phyloP scores from a whole-genome alignment of 2,113 vertebrate species.

The Regulus satrapa region DNA sequence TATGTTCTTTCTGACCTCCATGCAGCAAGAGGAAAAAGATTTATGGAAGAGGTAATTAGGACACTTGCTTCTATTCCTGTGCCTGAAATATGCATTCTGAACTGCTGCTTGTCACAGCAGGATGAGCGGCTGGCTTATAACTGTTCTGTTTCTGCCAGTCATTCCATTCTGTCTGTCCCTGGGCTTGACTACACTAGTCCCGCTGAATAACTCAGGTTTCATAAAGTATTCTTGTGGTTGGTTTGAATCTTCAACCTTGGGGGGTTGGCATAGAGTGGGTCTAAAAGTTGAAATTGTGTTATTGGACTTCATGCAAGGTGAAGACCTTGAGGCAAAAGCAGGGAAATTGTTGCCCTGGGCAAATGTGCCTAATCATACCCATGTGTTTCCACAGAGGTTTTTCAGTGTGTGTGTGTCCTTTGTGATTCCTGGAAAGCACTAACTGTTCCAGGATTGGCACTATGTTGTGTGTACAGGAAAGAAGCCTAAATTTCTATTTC shows the following conservation, averaged over 20 bases:
- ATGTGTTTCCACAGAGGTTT: neutral
- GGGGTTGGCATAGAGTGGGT: neutral
- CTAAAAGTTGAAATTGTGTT: neutral
- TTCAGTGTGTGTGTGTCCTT: neutral
- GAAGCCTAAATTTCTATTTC: neutral
- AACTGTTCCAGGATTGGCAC: neutral
- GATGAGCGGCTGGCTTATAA: neutral
- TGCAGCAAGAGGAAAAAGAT: neutral
- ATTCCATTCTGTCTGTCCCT: neutral
- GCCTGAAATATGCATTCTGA: constrained; percentile 16
- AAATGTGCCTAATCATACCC: neutral
- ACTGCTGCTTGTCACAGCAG: constrained; percentile 15
- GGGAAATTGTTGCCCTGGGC: neutral
- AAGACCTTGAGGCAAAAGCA: neutral
- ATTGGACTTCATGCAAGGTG: neutral
- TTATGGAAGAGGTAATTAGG: constrained; percentile 46
- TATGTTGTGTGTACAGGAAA: neutral
- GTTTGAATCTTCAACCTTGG: neutral
- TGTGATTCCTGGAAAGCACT: neutral
- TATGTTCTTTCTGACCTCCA: constrained; percentile 33
- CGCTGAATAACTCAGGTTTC: neutral
- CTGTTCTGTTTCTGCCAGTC: neutral
- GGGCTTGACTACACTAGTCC: neutral
- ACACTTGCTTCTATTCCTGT: constrained; percentile 45
- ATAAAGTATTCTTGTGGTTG: neutral